phyloP scores from a whole-genome alignment of 2,888 invertebrate genomes.

The Orthosia cruda region DNA sequence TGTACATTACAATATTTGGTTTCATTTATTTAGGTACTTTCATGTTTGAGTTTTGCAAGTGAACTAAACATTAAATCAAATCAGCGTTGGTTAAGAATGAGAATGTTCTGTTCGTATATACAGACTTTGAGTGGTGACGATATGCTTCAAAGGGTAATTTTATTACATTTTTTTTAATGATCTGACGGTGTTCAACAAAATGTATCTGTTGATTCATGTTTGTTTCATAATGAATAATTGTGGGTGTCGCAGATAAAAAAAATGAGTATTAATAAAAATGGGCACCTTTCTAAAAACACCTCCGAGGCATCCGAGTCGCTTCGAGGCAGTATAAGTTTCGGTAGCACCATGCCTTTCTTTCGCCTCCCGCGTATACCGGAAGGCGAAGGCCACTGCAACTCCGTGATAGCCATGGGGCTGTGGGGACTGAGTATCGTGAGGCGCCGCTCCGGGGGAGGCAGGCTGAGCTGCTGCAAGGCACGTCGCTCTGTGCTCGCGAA shows the following conservation, averaged over 20 bases:
- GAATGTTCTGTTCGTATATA: slow-evolving; percentile 7
- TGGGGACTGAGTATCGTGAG: slow-evolving; percentile 96
- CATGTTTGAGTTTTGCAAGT: slow-evolving; percentile 45
- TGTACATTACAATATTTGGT: slow-evolving; percentile 51
- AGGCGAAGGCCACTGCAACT: slow-evolving; percentile 93
- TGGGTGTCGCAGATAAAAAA: neutral
- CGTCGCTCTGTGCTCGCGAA: slow-evolving; percentile 93
- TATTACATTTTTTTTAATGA: slow-evolving; percentile 3
- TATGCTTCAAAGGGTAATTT: slow-evolving; percentile 15
- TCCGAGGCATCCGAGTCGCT: slow-evolving; percentile 95
- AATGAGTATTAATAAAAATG: slow-evolving; percentile 66
- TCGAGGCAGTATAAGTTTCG: slow-evolving; percentile 94
- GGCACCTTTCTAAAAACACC: slow-evolving; percentile 93
- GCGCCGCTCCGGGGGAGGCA: slow-evolving; percentile 93
- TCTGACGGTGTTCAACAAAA: slow-evolving; percentile 9
- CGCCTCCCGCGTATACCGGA: slow-evolving; percentile 92
- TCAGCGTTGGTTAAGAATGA: slow-evolving; percentile 9
- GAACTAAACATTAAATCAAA: slow-evolving; percentile 44
- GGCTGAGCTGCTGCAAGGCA: slow-evolving; percentile 93
- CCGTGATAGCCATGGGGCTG: slow-evolving; percentile 94
- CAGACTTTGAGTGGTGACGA: slow-evolving; percentile 13
- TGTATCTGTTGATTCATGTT: neutral
- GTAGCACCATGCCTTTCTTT: slow-evolving; percentile 94
- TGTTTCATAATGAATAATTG: slow-evolving; percentile 1
- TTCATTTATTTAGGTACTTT: slow-evolving; percentile 50